A percentile compares a stretch with the other conserved stretches of the same genome.
phyloP scores from a whole-genome alignment of 2,797 vertebrate genomes.

The Benthosema pterotum region DNA sequence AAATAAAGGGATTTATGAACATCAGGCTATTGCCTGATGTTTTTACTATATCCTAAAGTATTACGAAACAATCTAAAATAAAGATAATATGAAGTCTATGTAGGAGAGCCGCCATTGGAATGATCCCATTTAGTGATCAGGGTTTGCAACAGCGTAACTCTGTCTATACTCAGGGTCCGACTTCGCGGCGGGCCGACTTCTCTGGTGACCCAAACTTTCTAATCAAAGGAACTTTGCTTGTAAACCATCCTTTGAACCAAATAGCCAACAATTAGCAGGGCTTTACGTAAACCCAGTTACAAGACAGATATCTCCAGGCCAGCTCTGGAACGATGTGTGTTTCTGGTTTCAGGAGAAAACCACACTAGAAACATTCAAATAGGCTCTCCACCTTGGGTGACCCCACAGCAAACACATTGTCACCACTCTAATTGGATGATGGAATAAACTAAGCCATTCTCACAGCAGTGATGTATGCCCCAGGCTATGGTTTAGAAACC shows the following conservation, averaged over 20 bases:
- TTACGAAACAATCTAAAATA: no score
- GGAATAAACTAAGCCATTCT: background rate
- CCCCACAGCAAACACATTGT: background rate
- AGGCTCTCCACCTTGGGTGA: background rate
- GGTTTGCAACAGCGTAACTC: no score
- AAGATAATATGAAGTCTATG: no score
- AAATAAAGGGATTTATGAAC: no score
- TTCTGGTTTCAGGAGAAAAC: background rate
- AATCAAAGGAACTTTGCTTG: background rate
- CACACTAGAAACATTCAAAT: background rate
- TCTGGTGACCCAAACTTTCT: no score
- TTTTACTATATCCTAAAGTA: no score
- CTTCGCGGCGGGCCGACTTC: no score
- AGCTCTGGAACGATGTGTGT: background rate
- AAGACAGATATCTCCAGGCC: background rate
- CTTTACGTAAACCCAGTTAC: background rate
- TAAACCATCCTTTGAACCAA: background rate
- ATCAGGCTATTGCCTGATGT: no score
- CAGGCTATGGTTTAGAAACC: slow-evolving; percentile 3
- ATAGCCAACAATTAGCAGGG: background rate
- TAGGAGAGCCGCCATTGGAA: no score
- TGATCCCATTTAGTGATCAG: no score
- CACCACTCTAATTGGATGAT: slow-evolving; percentile 14
- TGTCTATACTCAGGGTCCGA: no score
- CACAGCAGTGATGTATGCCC: background rate